Evolutionary conservation across 2,888 invertebrate genomes (phyloP).

Genomic region (Thera britannica): DNA sequence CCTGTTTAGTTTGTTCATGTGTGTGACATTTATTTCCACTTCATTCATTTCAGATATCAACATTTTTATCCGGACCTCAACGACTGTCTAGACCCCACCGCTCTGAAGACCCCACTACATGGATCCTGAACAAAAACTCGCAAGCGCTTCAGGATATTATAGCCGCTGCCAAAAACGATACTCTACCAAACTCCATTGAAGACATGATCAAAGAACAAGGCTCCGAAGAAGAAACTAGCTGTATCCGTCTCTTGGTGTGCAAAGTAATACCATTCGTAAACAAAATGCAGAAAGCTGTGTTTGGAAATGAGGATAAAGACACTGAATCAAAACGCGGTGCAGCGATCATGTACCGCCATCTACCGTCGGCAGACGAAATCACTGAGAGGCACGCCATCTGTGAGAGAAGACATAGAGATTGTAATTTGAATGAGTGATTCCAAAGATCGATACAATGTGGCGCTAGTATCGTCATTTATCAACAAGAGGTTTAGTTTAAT

Average conservation of each 20-base stretch:
- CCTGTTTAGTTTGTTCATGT: not conserved
- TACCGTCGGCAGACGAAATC: slow-evolving; percentile 86
- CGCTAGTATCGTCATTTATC: slow-evolving; percentile 12
- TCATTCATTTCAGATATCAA: slow-evolving; percentile 84
- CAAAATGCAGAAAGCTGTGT: slow-evolving; percentile 89
- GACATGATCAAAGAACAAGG: slow-evolving; percentile 83
- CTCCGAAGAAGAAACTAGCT: slow-evolving; percentile 86
- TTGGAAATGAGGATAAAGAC: slow-evolving; percentile 69
- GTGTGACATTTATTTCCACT: not conserved
- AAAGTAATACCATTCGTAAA: slow-evolving; percentile 91
- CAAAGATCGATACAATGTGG: slow-evolving; percentile 2
- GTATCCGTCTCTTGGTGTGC: slow-evolving; percentile 89
- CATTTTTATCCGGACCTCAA: slow-evolving; percentile 75
- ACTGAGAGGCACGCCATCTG: slow-evolving; percentile 85
- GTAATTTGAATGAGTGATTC: slow-evolving; percentile 69
- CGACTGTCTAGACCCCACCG: slow-evolving; percentile 55
- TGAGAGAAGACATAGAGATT: slow-evolving; percentile 84
- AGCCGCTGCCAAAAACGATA: slow-evolving; percentile 84
- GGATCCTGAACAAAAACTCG: slow-evolving; percentile 87
- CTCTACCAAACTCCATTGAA: slow-evolving; percentile 86
- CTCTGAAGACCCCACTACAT: slow-evolving; percentile 69
- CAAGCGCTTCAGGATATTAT: slow-evolving; percentile 84
- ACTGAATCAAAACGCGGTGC: slow-evolving; percentile 61
- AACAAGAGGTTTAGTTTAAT: no score
- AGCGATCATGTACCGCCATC: slow-evolving; percentile 84